These are phyloP conservation scores for Turritopsis dohrnii DNA, from an alignment of 30 jellyfish, hydroid and myxozoan genomes.

Conservation along the genomic window DNA sequence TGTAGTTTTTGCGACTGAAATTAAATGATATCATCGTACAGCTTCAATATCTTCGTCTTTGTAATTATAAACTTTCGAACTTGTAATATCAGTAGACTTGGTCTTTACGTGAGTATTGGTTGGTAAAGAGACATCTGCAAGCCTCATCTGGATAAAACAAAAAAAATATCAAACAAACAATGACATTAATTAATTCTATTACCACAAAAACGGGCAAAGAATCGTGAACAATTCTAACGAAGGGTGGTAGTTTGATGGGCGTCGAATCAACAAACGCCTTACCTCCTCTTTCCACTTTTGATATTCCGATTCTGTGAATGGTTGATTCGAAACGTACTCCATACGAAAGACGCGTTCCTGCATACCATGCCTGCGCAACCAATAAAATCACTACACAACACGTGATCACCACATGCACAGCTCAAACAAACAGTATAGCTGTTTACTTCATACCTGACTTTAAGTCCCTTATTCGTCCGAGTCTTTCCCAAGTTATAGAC, in stretches of 20 bases:
- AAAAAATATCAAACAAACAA: background rate
- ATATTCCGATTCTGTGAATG: slow-evolving; percentile 89
- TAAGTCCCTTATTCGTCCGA: slow-evolving; percentile 79
- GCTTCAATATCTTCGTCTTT: slow-evolving; percentile 94
- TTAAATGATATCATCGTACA: slow-evolving; percentile 37
- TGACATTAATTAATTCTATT: background rate
- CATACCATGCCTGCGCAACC: slow-evolving; percentile 64
- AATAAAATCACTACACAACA: background rate
- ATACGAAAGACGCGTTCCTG: slow-evolving; percentile 87
- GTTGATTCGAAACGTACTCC: slow-evolving; percentile 86
- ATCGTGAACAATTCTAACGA: no score
- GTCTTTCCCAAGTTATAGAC: slow-evolving; percentile 76
- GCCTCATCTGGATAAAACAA: slow-evolving; percentile 47
- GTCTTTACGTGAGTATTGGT: slow-evolving; percentile 44
- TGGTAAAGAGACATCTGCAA: slow-evolving; percentile 70
- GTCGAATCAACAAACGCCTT: background rate
- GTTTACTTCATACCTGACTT: no score
- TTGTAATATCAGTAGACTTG: slow-evolving; percentile 52
- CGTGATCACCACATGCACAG: no score
- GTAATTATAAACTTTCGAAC: slow-evolving; percentile 61
- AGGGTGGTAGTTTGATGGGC: no score
- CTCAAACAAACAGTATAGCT: no score
- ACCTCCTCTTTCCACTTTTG: slow-evolving; percentile 96
- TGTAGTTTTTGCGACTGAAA: background rate
- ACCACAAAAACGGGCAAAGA: no score